These are phyloP conservation scores for Dipodomys spectabilis DNA, from an alignment of 2,113 vertebrate genomes.

Conservation along the genomic window DNA sequence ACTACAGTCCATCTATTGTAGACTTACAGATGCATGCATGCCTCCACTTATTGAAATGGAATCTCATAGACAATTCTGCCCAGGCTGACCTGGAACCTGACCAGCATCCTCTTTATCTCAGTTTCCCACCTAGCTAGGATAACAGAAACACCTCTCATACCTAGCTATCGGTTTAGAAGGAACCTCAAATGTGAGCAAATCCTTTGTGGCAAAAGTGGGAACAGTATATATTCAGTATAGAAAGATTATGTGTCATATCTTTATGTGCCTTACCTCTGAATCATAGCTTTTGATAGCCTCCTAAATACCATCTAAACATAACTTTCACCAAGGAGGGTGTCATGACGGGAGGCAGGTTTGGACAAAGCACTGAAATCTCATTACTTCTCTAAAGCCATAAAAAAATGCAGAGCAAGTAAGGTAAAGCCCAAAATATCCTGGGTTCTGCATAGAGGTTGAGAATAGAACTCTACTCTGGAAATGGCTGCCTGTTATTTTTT, in stretches of 20 bases:
- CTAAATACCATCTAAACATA: not conserved
- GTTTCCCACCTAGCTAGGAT: no score
- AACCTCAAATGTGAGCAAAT: no score
- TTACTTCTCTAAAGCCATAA: not conserved
- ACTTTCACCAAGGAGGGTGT: not conserved
- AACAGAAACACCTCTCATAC: no score
- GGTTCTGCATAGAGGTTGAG: not conserved
- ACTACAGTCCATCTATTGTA: no score
- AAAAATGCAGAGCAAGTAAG: not conserved
- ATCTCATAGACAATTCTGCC: no score
- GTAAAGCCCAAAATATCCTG: not conserved
- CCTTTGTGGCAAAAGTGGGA: not conserved
- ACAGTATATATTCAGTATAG: not conserved
- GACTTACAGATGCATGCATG: no score
- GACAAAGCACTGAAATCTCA: not conserved
- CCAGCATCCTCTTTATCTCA: no score
- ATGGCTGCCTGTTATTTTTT: not conserved
- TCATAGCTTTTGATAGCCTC: not conserved
- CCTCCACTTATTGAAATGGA: no score
- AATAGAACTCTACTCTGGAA: not conserved
- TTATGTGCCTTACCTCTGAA: not conserved
- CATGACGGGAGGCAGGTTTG: not conserved
- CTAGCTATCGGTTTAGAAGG: no score
- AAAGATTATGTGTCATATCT: not conserved
- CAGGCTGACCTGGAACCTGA: no score